Evolutionary conservation across 2,797 vertebrate genomes (phyloP).

Genomic region (Chrosomus eos): DNA sequence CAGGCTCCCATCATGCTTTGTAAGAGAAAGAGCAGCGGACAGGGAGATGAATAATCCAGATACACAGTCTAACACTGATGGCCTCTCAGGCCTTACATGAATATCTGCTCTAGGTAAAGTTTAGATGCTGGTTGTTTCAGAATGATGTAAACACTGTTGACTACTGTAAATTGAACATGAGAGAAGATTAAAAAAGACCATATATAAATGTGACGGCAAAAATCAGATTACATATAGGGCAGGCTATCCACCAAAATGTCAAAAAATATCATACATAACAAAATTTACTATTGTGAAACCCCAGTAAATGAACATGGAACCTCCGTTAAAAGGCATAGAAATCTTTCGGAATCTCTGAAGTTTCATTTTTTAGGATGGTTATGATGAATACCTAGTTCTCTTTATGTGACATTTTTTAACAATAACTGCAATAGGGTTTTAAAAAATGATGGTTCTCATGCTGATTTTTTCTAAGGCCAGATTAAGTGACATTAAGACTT

Average conservation of each 20-base stretch:
- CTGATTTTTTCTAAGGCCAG: not conserved
- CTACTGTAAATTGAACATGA: not conserved
- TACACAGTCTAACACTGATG: constrained; percentile 23
- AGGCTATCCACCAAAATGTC: not conserved
- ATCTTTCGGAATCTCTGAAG: not conserved
- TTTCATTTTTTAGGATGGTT: not conserved
- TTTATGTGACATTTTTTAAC: too few species aligned
- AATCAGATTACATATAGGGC: not conserved
- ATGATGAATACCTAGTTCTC: not conserved
- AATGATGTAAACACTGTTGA: constrained; percentile 17
- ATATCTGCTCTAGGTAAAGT: constrained; percentile 64
- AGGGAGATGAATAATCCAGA: constrained; percentile 48
- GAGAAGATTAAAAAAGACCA: not conserved
- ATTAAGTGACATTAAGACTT: not conserved
- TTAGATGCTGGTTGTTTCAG: constrained; percentile 31
- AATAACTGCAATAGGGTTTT: not conserved
- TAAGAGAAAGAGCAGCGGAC: constrained; percentile 9
- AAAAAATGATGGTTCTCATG: not conserved
- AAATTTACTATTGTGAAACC: not conserved
- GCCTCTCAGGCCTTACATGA: constrained; percentile 14
- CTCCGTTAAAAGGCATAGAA: not conserved
- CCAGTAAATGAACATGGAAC: not conserved
- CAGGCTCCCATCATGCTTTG: constrained; percentile 65
- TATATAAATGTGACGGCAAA: not conserved
- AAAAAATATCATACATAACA: not conserved